Base-by-base conservation (phyloP, 1,140 invertebrate genomes). In the Orussus abietinus region DNA sequence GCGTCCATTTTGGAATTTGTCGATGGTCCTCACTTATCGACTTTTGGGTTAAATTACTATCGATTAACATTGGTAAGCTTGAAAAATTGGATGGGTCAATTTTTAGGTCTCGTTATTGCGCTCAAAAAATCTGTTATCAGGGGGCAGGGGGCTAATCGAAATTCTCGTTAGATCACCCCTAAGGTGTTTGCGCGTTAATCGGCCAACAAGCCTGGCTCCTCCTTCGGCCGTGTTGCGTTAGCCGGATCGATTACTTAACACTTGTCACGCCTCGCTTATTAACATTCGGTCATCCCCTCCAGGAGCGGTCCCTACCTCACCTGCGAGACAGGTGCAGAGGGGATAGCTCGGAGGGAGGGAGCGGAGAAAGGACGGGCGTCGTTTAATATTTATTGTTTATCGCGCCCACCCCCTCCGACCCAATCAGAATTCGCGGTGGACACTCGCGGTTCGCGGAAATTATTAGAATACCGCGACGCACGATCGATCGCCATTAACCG, bases 331-430 rank as follows among this genome's bases (percentile, higher is more conserved):
- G n/a, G n/a, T n/a, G n/a, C n/a, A n/a, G n/a, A n/a, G n/a, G n/a
- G n/a, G n/a, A n/a, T n/a, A n/a, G n/a, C n/a, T n/a, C n/a, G n/a
- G n/a, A n/a, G n/a, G n/a, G n/a, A n/a, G n/a, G n/a, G n/a, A n/a
- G 37, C 38, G 34, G 11, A 18, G 21, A 21, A 18, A 10, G 11
- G 9, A 7, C 3, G 5, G 29, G 9, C 4, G 48, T 59, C 51
- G 59, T 67, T 70, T 62, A 70, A 68, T 70, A 70, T 70, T 69
- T 69, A 69, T 67, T 56, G 50, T 53, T 50, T 41, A 62, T 62
- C 57, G 49, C 45, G 32, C 38, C 36, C 48, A 45, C 55, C 56
- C 57, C 30, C 28, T 34, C 28, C 19, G 42, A 42, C 48, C 44
- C 47, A 57, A 56, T 57, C 51, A 50, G 54, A 61, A 66, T 64